Base-by-base conservation (phyloP, 2,113 vertebrate genomes). In the Lutjanus erythropterus region DNA sequence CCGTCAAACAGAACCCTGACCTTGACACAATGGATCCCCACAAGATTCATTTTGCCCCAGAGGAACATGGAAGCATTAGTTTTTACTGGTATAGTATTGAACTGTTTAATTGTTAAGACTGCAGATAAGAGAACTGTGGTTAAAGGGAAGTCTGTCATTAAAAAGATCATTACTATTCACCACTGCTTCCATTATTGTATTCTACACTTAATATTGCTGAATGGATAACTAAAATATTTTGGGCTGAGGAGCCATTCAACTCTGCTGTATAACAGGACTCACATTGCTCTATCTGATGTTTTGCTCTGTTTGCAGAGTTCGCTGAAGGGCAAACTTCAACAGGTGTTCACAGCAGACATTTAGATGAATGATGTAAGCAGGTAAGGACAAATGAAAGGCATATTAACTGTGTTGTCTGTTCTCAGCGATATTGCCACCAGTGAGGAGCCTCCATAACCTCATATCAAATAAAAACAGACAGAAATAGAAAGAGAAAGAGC, bases 311-410 rank as follows among this genome's bases (percentile, higher is more conserved):
- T 52, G 25, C 4, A 37, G 39, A 23, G 66, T n/a, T 47, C 37
- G 42, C 71, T 58, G 39, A 41, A 69, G 46, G 65, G 16, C 15
- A 55, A 79, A 71, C 65, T 18, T 47, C 55, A 81, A 56, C 53
- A 73, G 47, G 42, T 69, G 62, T 44, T 47, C 3, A 25, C 0
- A 1, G 12, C 33, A 58, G 41, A 64, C 6, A 4, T 25, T 27
- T 29, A 46, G 52, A 67, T 50, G 52, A 58, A 19, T 41, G 37
- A 60, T 55, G 12, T 23, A 31, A 61, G 53, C 66, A 44, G 21
- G 53, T 72, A 68, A 61, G 65, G 59, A 23, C 60, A 59, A 71
- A 68, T 33, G 37, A 69, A 64, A 70, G 60, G 37, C 53, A 49
- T 9, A 37, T 56, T 50, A 62, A 62, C 47, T 39, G 10, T 56